phyloP scores from a whole-genome alignment of 2,797 vertebrate genomes.

The Mormyrops boulengeri region DNA sequence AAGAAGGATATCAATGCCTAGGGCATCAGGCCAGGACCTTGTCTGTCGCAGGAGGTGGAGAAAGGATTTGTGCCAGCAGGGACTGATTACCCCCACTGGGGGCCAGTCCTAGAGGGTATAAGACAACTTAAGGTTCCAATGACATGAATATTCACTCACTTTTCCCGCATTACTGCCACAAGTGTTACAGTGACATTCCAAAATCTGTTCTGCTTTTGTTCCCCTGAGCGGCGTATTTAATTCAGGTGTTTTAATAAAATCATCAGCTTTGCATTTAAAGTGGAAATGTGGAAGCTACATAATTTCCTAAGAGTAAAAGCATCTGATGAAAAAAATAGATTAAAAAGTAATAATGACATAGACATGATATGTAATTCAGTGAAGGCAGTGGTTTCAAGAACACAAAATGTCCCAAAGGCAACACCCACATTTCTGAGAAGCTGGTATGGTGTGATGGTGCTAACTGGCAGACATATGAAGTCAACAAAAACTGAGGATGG shows the following conservation, averaged over 20 bases:
- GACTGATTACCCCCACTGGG: neutral
- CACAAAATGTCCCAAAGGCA: neutral
- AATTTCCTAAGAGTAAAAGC: neutral
- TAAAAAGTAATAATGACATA: neutral
- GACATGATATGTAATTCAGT: neutral
- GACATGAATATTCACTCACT: neutral
- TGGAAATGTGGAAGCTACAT: neutral
- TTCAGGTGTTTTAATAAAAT: neutral
- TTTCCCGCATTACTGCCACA: neutral
- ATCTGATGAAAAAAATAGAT: neutral
- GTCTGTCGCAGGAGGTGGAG: neutral
- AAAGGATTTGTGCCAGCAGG: neutral
- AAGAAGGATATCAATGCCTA: neutral
- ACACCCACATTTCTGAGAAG: neutral
- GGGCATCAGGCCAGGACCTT: neutral
- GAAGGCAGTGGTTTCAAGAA: neutral
- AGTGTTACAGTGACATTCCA: neutral
- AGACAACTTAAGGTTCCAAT: neutral
- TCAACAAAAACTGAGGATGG: neutral
- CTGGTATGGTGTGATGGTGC: neutral
- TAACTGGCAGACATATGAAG: neutral
- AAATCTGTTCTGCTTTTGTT: neutral
- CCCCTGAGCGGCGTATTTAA: neutral
- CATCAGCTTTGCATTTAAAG: neutral
- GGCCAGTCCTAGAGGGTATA: neutral